phyloP scores from a whole-genome alignment of 2,113 vertebrate genomes.

The Amblyornis subalaris region DNA sequence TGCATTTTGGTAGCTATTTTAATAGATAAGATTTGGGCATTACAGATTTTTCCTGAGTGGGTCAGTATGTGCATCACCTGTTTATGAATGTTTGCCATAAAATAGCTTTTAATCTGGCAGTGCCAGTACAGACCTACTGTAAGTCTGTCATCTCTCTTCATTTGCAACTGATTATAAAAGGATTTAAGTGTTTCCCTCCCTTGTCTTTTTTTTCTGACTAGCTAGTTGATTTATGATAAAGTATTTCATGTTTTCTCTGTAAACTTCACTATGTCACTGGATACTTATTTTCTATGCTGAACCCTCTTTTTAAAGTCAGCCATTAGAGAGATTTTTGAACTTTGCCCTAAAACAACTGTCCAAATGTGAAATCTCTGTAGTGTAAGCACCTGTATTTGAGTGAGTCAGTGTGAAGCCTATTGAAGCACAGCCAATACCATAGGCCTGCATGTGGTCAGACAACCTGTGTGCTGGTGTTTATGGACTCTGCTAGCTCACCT shows the following conservation, averaged over 20 bases:
- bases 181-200: neutral
- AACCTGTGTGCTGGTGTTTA: accelerated
- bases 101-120: neutral
- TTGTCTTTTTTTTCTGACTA: neutral
- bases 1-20: neutral
- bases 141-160: neutral
- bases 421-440: neutral
- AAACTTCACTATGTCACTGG: neutral
- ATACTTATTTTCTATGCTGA: neutral
- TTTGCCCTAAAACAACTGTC: neutral
- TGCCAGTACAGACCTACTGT: neutral
- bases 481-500: accelerated
- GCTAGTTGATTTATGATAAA: neutral
- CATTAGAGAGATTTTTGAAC: neutral
- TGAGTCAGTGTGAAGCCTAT: neutral
- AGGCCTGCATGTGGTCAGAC: neutral
- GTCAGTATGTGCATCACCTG: neutral
- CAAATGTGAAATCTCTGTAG: neutral
- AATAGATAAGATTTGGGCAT: neutral
- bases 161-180: neutral
- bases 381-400: neutral
- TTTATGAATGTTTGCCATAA: neutral
- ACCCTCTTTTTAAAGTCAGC: neutral
- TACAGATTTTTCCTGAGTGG: neutral
- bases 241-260: neutral